Evolutionary conservation across 1,140 invertebrate species (phyloP).

Genomic region (Nautilus pompilius): DNA sequence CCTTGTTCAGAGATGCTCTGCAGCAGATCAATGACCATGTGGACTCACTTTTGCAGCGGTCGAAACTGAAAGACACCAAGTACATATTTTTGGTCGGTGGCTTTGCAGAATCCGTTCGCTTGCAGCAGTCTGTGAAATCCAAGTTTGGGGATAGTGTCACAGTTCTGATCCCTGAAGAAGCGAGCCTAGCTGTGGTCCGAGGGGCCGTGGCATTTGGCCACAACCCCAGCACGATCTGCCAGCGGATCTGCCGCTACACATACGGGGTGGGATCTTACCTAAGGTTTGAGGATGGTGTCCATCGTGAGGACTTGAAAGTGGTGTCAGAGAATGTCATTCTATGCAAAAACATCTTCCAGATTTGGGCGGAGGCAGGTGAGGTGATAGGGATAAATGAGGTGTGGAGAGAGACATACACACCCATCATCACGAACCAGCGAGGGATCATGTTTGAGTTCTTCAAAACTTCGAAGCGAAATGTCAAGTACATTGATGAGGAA

Average conservation of each 20-base stretch:
- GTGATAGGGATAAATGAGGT: constrained; percentile 58
- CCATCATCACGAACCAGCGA: constrained; percentile 59
- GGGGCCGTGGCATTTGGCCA: constrained; percentile 64
- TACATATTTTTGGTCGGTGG: constrained; percentile 65
- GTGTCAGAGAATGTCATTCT: constrained; percentile 59
- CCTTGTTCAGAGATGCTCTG: constrained; percentile 39
- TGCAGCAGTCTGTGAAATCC: constrained; percentile 59
- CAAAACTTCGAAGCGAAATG: constrained; percentile 55
- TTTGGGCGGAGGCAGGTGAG: constrained; percentile 61
- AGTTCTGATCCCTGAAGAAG: constrained; percentile 61
- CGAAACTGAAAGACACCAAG: constrained; percentile 51
- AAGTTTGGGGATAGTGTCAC: constrained; percentile 56
- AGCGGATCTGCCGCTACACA: constrained; percentile 60
- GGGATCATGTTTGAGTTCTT: constrained; percentile 63
- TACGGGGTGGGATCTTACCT: constrained; percentile 65
- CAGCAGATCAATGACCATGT: constrained; percentile 45
- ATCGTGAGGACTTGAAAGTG: constrained; percentile 59
- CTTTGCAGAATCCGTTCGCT: constrained; percentile 61
- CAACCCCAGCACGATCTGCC: constrained; percentile 60
- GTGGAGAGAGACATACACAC: constrained; percentile 61
- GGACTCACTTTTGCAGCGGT: constrained; percentile 30
- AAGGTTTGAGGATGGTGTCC: constrained; percentile 58
- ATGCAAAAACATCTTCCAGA: constrained; percentile 64
- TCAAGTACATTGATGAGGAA: constrained; percentile 61
- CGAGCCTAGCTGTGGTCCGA: constrained; percentile 46